Conservation (phyloP, 2,888 invertebrate genomes). For the Drosophila lutescens region DNA sequence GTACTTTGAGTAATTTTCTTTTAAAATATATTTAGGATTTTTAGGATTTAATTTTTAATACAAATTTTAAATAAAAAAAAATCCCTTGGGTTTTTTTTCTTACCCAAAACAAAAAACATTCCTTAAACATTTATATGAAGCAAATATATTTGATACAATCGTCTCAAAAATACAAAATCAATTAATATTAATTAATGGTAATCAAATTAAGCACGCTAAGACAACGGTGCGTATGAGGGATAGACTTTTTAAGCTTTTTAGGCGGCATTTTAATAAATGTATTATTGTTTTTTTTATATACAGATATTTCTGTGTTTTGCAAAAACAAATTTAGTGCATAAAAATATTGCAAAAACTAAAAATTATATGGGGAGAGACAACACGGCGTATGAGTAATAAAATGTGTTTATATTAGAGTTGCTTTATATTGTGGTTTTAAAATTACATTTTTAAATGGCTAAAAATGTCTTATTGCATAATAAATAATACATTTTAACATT, state of each 20-base stretch:
- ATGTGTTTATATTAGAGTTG: neutral
- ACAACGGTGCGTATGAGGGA: conserved; percentile 6
- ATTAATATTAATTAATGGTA: conserved; percentile 4
- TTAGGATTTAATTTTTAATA: too few species aligned
- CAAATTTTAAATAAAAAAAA: too few species aligned
- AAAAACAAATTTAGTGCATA: neutral
- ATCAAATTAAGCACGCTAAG: neutral
- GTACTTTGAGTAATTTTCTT: too few species aligned
- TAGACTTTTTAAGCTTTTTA: neutral
- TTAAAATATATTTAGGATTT: too few species aligned
- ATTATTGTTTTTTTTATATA: neutral
- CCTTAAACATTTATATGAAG: too few species aligned
- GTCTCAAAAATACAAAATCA: neutral
- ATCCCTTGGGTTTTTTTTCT: too few species aligned
- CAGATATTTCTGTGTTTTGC: neutral
- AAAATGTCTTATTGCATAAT: too few species aligned
- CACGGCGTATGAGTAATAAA: conserved; percentile 1
- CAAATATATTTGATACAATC: neutral
- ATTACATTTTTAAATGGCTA: neutral
- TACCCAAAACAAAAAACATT: too few species aligned
- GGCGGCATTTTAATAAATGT: neutral
- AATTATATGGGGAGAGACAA: neutral
- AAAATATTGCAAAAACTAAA: neutral
- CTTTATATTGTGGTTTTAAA: neutral
- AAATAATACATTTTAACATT: too few species aligned